Conservation (phyloP, 1,140 invertebrate genomes). For the Drosophila funebris region DNA sequence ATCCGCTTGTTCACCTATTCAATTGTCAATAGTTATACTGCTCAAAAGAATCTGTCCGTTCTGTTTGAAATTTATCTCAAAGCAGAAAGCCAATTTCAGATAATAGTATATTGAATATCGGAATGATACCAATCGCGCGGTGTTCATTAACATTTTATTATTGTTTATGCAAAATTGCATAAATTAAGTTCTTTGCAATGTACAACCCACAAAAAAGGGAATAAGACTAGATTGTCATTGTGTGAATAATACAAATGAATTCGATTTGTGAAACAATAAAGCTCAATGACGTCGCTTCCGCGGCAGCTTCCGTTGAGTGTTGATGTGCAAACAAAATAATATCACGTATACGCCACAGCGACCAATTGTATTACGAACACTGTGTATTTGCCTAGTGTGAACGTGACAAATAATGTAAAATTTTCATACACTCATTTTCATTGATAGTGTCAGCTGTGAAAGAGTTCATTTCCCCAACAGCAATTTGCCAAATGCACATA, state of each 20-base stretch:
- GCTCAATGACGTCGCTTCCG: constrained; percentile 63
- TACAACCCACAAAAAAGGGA: neutral
- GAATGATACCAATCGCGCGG: neutral
- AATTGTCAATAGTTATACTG: neutral
- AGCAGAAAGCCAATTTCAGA: constrained; percentile 3
- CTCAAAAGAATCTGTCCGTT: neutral
- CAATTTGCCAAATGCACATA: constrained; percentile 12
- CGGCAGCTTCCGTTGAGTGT: constrained; percentile 56
- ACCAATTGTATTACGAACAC: constrained; percentile 29
- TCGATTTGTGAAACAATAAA: constrained; percentile 80
- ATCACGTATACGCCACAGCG: constrained; percentile 66
- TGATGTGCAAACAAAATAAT: constrained; percentile 65
- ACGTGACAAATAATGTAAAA: constrained; percentile 75
- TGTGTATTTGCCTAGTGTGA: constrained; percentile 56
- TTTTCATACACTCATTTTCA: constrained; percentile 43
- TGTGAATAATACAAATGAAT: constrained; percentile 74
- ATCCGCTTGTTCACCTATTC: too few species aligned
- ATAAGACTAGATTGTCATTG: constrained; percentile 9
- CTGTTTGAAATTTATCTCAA: neutral
- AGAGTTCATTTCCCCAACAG: constrained; percentile 55
- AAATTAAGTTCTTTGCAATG: constrained; percentile 39
- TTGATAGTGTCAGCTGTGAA: constrained; percentile 21
- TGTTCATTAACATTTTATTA: constrained; percentile 33
- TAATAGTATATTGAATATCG: constrained; percentile 3
- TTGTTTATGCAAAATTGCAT: constrained; percentile 42